Evolutionary conservation across 2,113 vertebrate genomes (phyloP), one percentile per base, ranked within the genome.

Genomic region (Dipodomys ordii): DNA sequence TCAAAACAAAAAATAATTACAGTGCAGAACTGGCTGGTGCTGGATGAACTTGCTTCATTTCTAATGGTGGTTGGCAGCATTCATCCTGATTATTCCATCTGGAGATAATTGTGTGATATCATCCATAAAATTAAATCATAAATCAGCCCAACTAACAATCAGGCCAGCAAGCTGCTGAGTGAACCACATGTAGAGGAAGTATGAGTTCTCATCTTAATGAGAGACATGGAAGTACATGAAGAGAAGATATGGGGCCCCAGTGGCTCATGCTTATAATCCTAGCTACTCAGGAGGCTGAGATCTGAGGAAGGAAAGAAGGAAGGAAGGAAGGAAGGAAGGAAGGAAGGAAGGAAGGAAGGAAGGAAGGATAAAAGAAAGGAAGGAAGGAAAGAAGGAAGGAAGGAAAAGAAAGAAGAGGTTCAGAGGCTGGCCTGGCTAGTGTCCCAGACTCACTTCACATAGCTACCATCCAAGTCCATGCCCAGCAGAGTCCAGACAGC

Each of bases 31-130:
- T 95, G 95, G 94, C 96, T 97, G 97, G 88, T 96, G 95, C 90
- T 97, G 96, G 97, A 90, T 97, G 97, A 96, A 96, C 89, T 97
- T 88, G 86, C 93, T 98, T 92, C 95, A 72, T 93, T 97, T 92
- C 96, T 98, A 97, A 98, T 98, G 96, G 98, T 97, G 95, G 97
- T 92, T 98, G 98, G 98, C 98, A 98, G 83, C 73, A 94, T 95
- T 97, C 97, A 97, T 97, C 97, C 95, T 3, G 94, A 98, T 98
- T 98, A 98, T 98, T 98, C 97, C 97, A 98, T 98, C 98, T 98
- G 98, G 98, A 98, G 98, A 98, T 98, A 98, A 98, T 98, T 98
- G 98, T 98, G 98, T 98, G 98, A 98, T 98, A 98, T 98, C 98
- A 98, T 98, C 97, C 98, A 98, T 98, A 98, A 98, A 98, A 98